phyloP scores from a whole-genome alignment of 2,797 vertebrate species.

The Gephyroberyx darwinii region DNA sequence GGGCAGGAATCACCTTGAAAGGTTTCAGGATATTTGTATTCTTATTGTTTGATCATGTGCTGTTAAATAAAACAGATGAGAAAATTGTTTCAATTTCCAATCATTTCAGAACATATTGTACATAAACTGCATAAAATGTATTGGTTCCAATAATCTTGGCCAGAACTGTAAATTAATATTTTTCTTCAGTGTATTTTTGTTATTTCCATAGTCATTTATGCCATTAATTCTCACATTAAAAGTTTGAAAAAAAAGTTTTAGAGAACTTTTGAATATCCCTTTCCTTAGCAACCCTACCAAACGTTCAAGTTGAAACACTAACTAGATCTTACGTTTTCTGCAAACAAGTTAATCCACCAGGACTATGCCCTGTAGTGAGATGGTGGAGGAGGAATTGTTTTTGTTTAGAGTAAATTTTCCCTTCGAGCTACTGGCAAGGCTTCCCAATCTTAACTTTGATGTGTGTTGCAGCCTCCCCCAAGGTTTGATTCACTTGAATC shows the following conservation, averaged over 20 bases:
- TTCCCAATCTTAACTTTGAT: slow-evolving; percentile 62
- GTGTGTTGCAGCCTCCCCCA: slow-evolving; percentile 52
- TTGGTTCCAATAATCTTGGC: no score
- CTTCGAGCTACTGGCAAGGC: slow-evolving; percentile 54
- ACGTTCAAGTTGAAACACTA: slow-evolving; percentile 36
- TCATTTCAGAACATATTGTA: no score
- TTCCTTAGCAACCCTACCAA: neutral
- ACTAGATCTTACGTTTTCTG: slow-evolving; percentile 36
- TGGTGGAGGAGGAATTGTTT: slow-evolving; percentile 53
- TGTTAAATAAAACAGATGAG: no score
- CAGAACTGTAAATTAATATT: no score
- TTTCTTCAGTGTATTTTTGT: neutral
- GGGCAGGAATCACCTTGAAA: no score
- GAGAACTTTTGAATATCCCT: slow-evolving; percentile 18
- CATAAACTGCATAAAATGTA: no score
- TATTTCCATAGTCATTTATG: neutral
- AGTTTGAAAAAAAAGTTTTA: neutral
- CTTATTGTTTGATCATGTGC: no score
- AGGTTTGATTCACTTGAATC: slow-evolving; percentile 54
- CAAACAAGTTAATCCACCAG: slow-evolving; percentile 51
- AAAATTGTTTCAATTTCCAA: no score
- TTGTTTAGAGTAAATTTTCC: slow-evolving; percentile 65
- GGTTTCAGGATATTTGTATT: no score
- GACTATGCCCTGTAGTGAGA: slow-evolving; percentile 49
- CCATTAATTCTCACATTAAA: no score